phyloP scores from a whole-genome alignment of 2,888 invertebrate species.

The Caenorhabditis afra region DNA sequence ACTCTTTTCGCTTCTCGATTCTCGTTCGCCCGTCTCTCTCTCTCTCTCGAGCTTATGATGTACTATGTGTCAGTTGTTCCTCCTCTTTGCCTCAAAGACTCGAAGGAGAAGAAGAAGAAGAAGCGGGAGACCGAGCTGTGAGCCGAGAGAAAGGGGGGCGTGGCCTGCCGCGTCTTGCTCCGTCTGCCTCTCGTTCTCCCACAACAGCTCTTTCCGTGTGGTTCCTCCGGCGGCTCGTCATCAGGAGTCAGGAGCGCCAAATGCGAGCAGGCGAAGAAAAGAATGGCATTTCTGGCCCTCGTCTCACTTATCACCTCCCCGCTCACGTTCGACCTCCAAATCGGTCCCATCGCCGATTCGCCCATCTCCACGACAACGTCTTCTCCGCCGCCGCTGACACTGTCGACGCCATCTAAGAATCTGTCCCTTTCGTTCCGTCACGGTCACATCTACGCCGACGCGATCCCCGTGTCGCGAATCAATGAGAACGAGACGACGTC shows the following conservation, averaged over 20 bases:
- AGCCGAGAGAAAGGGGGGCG: conserved; percentile 32
- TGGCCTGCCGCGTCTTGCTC: conserved; percentile 26
- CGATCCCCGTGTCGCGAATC: conserved; percentile 53
- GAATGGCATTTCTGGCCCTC: conserved; percentile 54
- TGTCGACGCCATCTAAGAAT: conserved; percentile 49
- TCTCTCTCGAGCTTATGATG: conserved; percentile 53
- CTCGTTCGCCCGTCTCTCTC: background rate
- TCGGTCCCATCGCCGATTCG: conserved; percentile 11
- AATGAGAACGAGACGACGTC: conserved; percentile 53
- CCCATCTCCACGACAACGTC: too few species aligned
- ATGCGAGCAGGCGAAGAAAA: conserved; percentile 20
- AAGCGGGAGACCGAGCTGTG: too few species aligned
- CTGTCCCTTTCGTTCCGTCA: conserved; percentile 37
- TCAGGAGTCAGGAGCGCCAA: too few species aligned
- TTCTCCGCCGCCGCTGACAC: too few species aligned
- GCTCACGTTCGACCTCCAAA: conserved; percentile 58
- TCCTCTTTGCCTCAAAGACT: conserved; percentile 6
- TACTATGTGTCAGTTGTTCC: conserved; percentile 59
- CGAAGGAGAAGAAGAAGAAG: too few species aligned
- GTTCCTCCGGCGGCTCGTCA: background rate
- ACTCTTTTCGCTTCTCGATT: background rate
- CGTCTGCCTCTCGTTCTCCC: conserved; percentile 1
- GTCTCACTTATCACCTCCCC: conserved; percentile 59
- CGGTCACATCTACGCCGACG: conserved; percentile 50
- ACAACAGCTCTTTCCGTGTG: background rate